These are phyloP conservation scores for Bombus polaris DNA, from an alignment of 1,140 invertebrate species.

Conservation along the genomic window DNA sequence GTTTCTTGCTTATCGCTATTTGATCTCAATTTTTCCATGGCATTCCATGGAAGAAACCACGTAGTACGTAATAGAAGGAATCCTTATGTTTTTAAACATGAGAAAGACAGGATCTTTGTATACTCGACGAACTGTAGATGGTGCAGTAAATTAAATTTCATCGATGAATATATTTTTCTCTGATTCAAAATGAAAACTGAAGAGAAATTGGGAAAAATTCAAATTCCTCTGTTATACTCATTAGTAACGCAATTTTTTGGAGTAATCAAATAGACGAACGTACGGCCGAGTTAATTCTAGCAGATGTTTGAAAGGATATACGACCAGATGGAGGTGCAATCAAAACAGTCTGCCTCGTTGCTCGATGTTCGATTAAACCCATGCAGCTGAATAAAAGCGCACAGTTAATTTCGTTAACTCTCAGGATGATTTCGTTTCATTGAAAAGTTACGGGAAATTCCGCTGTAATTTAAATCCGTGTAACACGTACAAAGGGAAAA, in stretches of 20 bases:
- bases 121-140: neutral
- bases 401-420: neutral
- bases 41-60: neutral
- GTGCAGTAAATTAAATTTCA: neutral
- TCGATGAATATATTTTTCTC: neutral
- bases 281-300: neutral
- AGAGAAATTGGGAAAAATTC: neutral
- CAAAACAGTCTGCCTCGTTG: constrained; percentile 23
- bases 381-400: neutral
- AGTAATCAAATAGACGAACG: neutral
- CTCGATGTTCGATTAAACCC: neutral
- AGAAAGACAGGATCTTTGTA: neutral
- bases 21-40: neutral
- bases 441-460: neutral
- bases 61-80: neutral
- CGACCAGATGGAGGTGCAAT: neutral
- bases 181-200: neutral
- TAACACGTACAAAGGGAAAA: neutral
- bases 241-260: neutral
- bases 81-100: no score
- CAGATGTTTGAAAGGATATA: neutral
- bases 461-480: neutral
- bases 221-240: neutral
- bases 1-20: neutral
- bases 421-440: neutral